phyloP scores from a whole-genome alignment of 2,797 vertebrate genomes.

The Urocyon cinereoargenteus region DNA sequence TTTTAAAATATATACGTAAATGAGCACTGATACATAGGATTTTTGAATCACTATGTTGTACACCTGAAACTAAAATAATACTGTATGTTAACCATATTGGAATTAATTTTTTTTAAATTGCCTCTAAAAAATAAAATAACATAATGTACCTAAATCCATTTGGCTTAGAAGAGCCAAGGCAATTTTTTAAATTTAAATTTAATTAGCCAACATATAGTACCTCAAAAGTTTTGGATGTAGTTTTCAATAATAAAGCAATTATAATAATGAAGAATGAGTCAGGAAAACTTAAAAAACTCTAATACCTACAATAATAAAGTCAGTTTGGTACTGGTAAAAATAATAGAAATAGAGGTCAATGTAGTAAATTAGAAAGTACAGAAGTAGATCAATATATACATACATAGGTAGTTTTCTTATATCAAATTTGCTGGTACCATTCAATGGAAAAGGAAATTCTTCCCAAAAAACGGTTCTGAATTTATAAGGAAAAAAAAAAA shows the following conservation, averaged over 20 bases:
- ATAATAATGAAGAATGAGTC: not conserved
- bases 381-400: not conserved
- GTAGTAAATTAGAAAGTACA: not conserved
- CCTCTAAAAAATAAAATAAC: not conserved
- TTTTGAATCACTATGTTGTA: not conserved
- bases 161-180: not conserved
- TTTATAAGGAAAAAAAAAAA: not conserved
- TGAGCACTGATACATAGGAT: not conserved
- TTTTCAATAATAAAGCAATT: not conserved
- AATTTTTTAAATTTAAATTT: not conserved
- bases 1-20: not conserved
- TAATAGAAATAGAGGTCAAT: not conserved
- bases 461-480: not conserved
- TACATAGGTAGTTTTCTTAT: not conserved
- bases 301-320: not conserved
- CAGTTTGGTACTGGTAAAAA: not conserved
- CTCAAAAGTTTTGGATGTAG: too few species aligned
- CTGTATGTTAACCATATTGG: not conserved
- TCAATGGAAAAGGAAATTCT: not conserved
- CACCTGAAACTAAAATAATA: not conserved
- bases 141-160: not conserved
- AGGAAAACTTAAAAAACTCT: not conserved
- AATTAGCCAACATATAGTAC: too few species aligned
- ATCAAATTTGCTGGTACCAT: not conserved
- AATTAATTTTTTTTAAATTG: not conserved